phyloP scores from a whole-genome alignment of 2,113 vertebrate species.

The Fregetta grallaria region DNA sequence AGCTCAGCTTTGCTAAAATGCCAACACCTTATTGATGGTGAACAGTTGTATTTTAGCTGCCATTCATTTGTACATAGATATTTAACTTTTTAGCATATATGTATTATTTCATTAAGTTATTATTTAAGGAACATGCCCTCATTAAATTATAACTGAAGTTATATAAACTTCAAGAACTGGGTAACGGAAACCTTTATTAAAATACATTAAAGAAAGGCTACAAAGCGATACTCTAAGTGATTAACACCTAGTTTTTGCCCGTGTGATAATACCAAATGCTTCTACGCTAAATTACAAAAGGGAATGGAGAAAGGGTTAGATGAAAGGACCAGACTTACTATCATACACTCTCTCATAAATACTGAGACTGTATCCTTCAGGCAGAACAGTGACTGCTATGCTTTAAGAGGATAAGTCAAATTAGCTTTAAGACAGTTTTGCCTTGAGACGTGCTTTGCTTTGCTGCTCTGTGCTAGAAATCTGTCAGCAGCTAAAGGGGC shows the following conservation, averaged over 20 bases:
- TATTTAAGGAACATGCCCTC: background rate
- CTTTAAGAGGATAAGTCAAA: constrained; percentile 41
- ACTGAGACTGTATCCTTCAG: background rate
- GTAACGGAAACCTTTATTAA: background rate
- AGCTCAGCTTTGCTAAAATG: background rate
- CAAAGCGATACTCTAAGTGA: background rate
- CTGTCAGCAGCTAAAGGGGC: background rate
- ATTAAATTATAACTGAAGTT: background rate
- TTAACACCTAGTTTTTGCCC: background rate
- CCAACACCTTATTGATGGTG: background rate
- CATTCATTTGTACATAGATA: background rate
- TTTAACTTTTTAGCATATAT: background rate
- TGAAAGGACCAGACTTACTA: background rate
- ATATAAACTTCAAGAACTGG: background rate
- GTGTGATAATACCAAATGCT: background rate
- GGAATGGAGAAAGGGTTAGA: background rate
- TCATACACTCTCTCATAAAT: background rate
- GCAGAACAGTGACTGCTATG: background rate
- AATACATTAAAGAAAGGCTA: background rate
- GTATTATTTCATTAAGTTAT: background rate
- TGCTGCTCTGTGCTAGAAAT: background rate
- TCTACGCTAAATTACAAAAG: background rate
- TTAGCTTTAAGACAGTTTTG: constrained; percentile 25
- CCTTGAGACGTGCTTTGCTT: background rate
- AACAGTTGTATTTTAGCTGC: background rate